phyloP scores from a whole-genome alignment of 2,888 invertebrate genomes.

The Drosophila affinis region DNA sequence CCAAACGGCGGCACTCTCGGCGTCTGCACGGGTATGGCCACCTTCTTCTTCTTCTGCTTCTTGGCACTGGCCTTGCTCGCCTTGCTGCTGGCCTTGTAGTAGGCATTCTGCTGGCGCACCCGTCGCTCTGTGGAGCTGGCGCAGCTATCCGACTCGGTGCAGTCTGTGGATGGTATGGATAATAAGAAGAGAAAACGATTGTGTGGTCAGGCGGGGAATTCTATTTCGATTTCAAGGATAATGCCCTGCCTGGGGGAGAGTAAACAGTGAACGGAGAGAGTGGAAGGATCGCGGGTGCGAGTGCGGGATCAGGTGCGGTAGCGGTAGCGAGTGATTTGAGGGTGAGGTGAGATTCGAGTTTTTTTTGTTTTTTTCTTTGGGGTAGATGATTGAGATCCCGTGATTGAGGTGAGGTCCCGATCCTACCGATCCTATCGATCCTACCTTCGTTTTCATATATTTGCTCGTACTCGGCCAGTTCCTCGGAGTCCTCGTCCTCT shows the following conservation, averaged over 20 bases:
- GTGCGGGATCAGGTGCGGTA: background rate
- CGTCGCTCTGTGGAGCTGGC: conserved; percentile 85
- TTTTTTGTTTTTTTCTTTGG: no score
- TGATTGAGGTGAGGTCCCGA: conserved; percentile 3
- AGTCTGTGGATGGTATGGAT: conserved; percentile 80
- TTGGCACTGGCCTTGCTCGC: conserved; percentile 88
- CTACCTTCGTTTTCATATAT: conserved; percentile 86
- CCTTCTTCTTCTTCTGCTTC: conserved; percentile 89
- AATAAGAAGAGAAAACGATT: conserved; percentile 2
- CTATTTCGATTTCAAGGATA: background rate
- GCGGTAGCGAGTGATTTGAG: background rate
- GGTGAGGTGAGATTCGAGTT: background rate
- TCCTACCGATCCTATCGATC: conserved; percentile 72
- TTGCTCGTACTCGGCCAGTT: conserved; percentile 90
- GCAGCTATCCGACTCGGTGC: conserved; percentile 96
- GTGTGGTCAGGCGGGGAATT: background rate
- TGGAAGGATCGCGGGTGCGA: background rate
- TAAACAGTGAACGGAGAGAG: background rate
- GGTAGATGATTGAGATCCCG: conserved; percentile 1
- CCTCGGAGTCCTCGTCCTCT: conserved; percentile 88
- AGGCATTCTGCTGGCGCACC: conserved; percentile 86
- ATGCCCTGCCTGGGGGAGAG: background rate
- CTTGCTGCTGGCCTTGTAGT: conserved; percentile 88
- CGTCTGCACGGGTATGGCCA: conserved; percentile 93
- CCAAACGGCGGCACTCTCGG: conserved; percentile 91